Base-by-base conservation (phyloP, 1,140 invertebrate species). In the Halesus radiatus region DNA sequence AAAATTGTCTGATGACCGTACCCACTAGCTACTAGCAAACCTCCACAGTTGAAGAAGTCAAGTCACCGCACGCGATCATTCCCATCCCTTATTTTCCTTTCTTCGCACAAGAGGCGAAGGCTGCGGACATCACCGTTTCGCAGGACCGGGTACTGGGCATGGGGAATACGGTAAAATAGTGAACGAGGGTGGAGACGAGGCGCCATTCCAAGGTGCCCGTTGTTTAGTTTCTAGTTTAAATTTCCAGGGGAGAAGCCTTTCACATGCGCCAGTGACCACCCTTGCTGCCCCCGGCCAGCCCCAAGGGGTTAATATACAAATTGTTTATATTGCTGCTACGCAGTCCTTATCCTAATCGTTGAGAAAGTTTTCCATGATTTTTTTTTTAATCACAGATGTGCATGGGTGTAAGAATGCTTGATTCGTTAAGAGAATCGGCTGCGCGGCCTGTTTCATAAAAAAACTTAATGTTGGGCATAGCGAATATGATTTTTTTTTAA, bases 161-260 rank as follows among this genome's bases (percentile, higher is more conserved):
- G 10, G 37, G 37, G 37, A 10, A 45, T 3, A 45, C 8, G 37
- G 37, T 45, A 45, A 0, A 32, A 6, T 45, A 45, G 0, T 13
- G 37, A 13, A 45, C 66, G 52, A 50, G 66, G 7, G 10, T 18
- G 66, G 66, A 37, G 66, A 22, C 66, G 37, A 50, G 10, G 26
- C 62, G 26, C 62, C 22, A 66, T 70, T 70, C 66, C 66, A 70
- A 70, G 66, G 66, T 70, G 66, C 50, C 66, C 66, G 66, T 37
- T 70, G 6, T 15, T 70, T 45, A 45, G 37, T 45, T 10, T 45
- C 37, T 45, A 45, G 37, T 45, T 70, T 70, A 70, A 70, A 70
- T 70, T 70, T 70, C 37, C 7, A 45, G 0, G 37, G 37, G 37
- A 45, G 5, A 8, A 45, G 37, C 16, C n/a, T n/a, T n/a, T n/a